Base-by-base conservation (phyloP, 2,888 invertebrate species). In the Argyresthia albistria region DNA sequence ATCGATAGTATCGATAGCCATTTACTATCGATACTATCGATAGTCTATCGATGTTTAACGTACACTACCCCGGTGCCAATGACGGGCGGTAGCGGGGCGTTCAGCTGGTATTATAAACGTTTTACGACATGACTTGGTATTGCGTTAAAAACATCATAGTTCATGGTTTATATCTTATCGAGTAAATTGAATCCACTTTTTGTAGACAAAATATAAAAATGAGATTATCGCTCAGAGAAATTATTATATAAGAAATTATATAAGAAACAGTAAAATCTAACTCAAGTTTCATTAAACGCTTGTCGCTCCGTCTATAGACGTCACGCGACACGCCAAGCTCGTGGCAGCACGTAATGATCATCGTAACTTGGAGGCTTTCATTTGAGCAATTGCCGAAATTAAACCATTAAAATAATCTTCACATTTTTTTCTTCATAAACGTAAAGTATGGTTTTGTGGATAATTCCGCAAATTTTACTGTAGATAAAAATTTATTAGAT, bases 291-390 rank as follows among this genome's bases (percentile, higher is more conserved):
- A 42, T 12, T 12, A 11, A 42, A 7, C 8, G 42, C 11, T 11
- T 39, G 3, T 42, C 4, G 12, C 42, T 25, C 25, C 10, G 39
- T 11, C 10, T 25, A 25, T 16, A 12, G 16, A 11, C 25, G 46
- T 16, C n/a, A 10, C 9, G 9, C 9, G 11, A 12, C 10, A 11
- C 25, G 46, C 25, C n/a, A 10, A 16, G 9, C 9, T 35, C 43
- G 9, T 50, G 50, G 50, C 50, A 25, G 8, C 43, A 8, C 50
- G n/a, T 25, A 25, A 59, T 58, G 57, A 57, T 57, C 59, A 58
- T 59, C 58, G 57, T 57, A 59, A 55, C 54, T 57, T 55, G 25
- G 55, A 60, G 57, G 60, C 63, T 67, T 68, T 70, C 61, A 57
- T 62, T 60, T 55, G 54, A 42, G 53, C 55, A 58, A 60, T 60